Conservation (phyloP, 1,140 invertebrate species). For the Holotrichia oblita region DNA sequence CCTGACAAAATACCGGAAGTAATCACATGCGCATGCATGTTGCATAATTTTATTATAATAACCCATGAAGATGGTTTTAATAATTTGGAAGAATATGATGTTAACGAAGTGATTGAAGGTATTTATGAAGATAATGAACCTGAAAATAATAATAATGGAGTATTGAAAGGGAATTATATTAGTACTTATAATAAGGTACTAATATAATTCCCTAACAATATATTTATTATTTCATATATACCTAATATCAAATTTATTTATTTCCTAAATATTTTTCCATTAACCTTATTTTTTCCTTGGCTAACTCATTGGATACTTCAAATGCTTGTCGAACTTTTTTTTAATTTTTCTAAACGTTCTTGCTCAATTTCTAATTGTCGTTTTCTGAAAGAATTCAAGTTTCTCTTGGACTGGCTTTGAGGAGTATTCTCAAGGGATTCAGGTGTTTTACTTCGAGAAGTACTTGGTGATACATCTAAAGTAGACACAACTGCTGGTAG, state of each 20-base stretch:
- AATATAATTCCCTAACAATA: no score
- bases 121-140: neutral
- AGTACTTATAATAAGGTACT: no score
- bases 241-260: neutral
- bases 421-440: neutral
- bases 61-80: neutral
- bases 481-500: neutral
- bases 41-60: neutral
- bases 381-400: neutral
- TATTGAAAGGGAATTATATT: no score
- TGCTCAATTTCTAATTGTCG: neutral
- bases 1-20: neutral
- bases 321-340: neutral
- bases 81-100: neutral
- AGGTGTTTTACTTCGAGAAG: neutral
- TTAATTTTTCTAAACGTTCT: neutral
- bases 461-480: neutral
- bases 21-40: neutral
- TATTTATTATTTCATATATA: no score
- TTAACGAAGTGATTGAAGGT: neutral
- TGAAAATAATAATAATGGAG: no score
- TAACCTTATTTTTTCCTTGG: neutral
- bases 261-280: neutral
- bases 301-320: neutral
- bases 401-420: neutral